These are phyloP conservation scores for Cottoperca gobio DNA, from an alignment of 2,797 vertebrate genomes.

Conservation along the genomic window DNA sequence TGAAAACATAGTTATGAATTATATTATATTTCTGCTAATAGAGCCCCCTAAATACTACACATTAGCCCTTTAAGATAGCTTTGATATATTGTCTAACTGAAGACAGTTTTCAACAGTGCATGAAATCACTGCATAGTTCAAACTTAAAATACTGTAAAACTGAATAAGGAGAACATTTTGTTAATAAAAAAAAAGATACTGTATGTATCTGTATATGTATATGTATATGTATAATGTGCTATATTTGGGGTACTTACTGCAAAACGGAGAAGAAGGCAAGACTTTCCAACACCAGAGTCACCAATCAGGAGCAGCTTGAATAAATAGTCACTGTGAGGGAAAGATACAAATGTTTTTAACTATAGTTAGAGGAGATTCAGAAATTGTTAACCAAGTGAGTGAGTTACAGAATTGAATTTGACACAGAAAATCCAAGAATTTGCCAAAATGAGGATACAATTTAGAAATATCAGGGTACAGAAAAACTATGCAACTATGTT, in stretches of 20 bases:
- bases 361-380: not conserved
- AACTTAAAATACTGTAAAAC: not conserved
- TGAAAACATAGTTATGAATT: too few relatives aligned
- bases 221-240: too few relatives aligned
- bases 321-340: slow-evolving; percentile 92
- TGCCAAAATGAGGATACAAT: too few relatives aligned
- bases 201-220: too few relatives aligned
- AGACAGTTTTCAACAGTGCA: not conserved
- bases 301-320: slow-evolving; percentile 99
- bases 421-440: too few relatives aligned
- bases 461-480: too few relatives aligned
- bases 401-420: not conserved
- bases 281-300: slow-evolving; percentile 98
- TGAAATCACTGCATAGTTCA: not conserved
- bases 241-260: slow-evolving; percentile 89
- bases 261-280: slow-evolving; percentile 98
- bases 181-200: not conserved
- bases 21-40: too few relatives aligned
- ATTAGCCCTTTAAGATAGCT: not conserved
- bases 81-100: not conserved
- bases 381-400: slow-evolving; percentile 2
- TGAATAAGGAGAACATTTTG: not conserved
- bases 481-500: too few relatives aligned
- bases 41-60: too few relatives aligned
- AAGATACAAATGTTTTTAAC: not conserved